phyloP scores from a whole-genome alignment of 1,140 invertebrate species.

The Papilio aristodemus region DNA sequence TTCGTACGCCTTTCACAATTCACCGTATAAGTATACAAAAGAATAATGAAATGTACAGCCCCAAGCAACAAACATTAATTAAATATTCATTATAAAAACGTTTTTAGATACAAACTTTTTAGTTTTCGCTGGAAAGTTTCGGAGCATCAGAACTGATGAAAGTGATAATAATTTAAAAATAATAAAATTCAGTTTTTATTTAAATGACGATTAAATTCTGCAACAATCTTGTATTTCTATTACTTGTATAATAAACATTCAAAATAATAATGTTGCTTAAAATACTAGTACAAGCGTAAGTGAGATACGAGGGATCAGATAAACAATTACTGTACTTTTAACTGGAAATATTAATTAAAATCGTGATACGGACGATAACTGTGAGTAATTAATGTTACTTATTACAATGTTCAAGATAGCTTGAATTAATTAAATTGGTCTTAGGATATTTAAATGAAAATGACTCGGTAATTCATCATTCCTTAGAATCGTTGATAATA shows the following conservation, averaged over 20 bases:
- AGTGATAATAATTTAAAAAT: no score
- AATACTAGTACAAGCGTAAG: neutral
- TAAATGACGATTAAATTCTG: no score
- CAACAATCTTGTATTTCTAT: no score
- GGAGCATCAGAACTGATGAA: no score
- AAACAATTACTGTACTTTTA: neutral
- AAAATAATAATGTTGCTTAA: neutral
- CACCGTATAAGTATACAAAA: neutral
- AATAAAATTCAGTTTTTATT: no score
- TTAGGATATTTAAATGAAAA: constrained; percentile 21
- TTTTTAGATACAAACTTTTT: no score
- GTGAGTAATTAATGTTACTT: constrained; percentile 13
- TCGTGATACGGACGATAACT: neutral
- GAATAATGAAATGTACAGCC: neutral
- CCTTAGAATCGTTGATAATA: constrained; percentile 22
- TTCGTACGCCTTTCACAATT: neutral
- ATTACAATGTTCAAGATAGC: constrained; percentile 15
- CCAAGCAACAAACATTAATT: neutral
- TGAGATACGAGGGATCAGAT: neutral
- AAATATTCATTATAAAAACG: no score
- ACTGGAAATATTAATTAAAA: constrained; percentile 9
- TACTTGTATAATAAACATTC: no score
- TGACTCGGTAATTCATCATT: constrained; percentile 31
- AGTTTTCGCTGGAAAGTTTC: no score
- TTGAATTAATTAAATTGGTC: constrained; percentile 20